phyloP scores from a whole-genome alignment of 2,797 vertebrate species.

The Etheostoma perlongum region DNA sequence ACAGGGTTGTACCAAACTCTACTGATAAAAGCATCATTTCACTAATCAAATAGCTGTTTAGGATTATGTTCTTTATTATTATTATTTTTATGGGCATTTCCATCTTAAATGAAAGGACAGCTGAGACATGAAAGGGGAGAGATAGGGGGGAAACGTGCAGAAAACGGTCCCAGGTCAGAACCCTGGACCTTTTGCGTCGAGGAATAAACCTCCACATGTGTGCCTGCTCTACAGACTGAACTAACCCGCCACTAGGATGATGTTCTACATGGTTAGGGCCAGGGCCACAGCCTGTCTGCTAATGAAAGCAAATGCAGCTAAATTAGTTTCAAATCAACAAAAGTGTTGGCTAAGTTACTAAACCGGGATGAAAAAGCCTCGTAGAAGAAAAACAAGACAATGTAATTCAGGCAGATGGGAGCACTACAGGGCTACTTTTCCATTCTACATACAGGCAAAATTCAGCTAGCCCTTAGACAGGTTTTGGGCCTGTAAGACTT shows the following conservation, averaged over 20 bases:
- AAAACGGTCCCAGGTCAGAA: too few relatives aligned
- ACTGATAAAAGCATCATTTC: background rate
- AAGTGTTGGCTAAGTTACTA: background rate
- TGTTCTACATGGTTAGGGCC: too few relatives aligned
- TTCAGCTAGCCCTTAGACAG: background rate
- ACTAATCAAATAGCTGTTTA: background rate
- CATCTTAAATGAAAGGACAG: too few relatives aligned
- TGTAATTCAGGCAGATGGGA: background rate
- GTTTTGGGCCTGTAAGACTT: background rate
- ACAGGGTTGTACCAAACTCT: background rate
- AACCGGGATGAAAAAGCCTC: background rate
- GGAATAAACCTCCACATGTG: too few relatives aligned
- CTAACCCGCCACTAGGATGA: too few relatives aligned
- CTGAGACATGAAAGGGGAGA: too few relatives aligned
- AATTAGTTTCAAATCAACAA: background rate
- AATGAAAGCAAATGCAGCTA: background rate
- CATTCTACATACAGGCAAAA: background rate
- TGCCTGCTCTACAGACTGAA: too few relatives aligned
- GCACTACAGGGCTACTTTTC: background rate
- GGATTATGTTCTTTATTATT: background rate
- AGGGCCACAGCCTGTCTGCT: background rate
- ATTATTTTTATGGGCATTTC: too few relatives aligned
- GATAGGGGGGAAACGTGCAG: too few relatives aligned
- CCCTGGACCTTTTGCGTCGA: too few relatives aligned
- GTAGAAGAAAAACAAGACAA: background rate